These are phyloP conservation scores for Acromyrmex heyeri DNA, from an alignment of 1,140 invertebrate species.

Conservation along the genomic window DNA sequence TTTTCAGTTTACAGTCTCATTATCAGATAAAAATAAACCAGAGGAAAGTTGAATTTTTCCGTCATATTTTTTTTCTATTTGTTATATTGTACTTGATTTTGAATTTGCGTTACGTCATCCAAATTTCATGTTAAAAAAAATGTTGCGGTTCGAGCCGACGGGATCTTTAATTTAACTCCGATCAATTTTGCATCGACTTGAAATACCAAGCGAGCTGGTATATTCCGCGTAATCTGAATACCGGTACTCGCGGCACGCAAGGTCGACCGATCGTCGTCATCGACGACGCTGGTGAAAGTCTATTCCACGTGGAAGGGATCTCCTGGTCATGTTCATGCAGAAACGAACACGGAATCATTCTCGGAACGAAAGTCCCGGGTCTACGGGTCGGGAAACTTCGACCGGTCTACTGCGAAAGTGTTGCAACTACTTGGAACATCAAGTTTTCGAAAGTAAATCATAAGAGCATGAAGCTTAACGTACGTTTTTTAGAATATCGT, in stretches of 20 bases:
- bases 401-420: conserved; percentile 15
- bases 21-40: neutral
- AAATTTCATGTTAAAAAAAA: neutral
- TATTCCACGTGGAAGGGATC: conserved; percentile 64
- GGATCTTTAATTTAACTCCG: neutral
- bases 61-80: neutral
- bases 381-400: conserved; percentile 47
- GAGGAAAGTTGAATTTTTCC: neutral
- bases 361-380: conserved; percentile 59
- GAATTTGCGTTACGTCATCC: neutral
- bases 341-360: conserved; percentile 64
- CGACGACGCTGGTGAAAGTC: conserved; percentile 74
- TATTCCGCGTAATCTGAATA: conserved; percentile 70
- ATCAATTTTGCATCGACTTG: neutral
- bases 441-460: neutral
- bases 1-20: neutral
- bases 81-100: neutral
- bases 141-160: no score
- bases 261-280: conserved; percentile 73
- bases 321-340: conserved; percentile 51
- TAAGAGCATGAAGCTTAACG: no score
- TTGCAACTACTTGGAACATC: neutral
- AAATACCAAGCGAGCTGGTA: neutral
- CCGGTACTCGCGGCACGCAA: conserved; percentile 72
- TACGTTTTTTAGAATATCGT: neutral